Base-by-base conservation (phyloP, 2,888 invertebrate species). In the Eurois occulta region DNA sequence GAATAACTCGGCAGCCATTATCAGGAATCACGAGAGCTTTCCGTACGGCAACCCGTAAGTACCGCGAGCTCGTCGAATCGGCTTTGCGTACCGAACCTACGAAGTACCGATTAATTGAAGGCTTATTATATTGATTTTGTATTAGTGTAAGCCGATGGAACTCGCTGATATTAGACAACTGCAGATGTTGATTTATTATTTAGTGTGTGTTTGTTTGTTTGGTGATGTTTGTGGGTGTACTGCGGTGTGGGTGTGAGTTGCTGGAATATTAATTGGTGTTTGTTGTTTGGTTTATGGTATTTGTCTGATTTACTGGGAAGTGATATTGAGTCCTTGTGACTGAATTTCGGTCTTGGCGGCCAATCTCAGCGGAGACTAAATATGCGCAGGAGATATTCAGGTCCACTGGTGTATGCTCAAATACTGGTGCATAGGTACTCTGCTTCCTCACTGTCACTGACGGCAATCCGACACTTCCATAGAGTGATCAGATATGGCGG, bases 91-190 rank as follows among this genome's bases (percentile, higher is more conserved):
- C 72, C 43, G 62, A 69, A 85, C 86, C 83, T 48, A 72, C 79
- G 77, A 72, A 76, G 84, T 83, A 86, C 90, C 93, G 94, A 95
- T 95, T 96, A 96, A 96, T 95, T 89, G 95, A 93, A 90, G 87
- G 94, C 93, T 94, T 93, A 94, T 91, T 87, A 90, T 95, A 96
- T 96, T 93, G 96, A 96, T 96, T 96, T 96, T 95, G 95, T 96
- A 95, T 95, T 95, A 95, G 88, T 88, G 90, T 93, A 94, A 94
- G 94, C 94, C 90, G 89, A 86, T 89, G 88, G 90, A 93, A 94
- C 91, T 93, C 91, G 91, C 92, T 89, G 86, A 90, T 93, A 93
- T 93, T 93, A 93, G 90, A 91, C 90, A 89, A 87, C 85, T 92
- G 91, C 92, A 93, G 90, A 91, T 91, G 90, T 87, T 91, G 86